These are phyloP conservation scores for Pelvicachromis taeniatus DNA, from an alignment of 2,113 vertebrate species.

Conservation along the genomic window DNA sequence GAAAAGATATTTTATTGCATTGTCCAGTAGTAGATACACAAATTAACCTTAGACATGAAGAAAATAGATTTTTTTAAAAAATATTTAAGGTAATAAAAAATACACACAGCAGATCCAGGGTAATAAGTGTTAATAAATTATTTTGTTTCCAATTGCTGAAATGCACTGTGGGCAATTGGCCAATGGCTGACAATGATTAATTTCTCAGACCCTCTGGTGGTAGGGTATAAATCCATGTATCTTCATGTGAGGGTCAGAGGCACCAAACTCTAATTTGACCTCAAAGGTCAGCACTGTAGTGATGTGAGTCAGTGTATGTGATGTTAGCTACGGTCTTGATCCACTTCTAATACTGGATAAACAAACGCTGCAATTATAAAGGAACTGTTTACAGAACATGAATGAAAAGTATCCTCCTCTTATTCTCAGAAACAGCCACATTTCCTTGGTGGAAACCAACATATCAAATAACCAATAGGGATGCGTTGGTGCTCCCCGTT, in stretches of 20 bases:
- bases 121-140: neutral
- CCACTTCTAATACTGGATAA: neutral
- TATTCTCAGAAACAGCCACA: neutral
- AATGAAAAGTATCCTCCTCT: neutral
- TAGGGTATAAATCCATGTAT: neutral
- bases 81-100: neutral
- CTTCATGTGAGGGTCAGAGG: neutral
- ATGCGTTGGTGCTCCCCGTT: fast-evolving
- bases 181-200: neutral
- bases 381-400: neutral
- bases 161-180: fast-evolving
- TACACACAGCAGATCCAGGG: fast-evolving
- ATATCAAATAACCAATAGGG: neutral
- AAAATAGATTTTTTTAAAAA: neutral
- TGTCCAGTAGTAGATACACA: neutral
- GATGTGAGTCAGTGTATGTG: neutral
- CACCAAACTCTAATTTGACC: neutral
- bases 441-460: neutral
- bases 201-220: neutral
- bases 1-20: neutral
- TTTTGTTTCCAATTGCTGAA: neutral
- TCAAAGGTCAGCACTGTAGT: neutral
- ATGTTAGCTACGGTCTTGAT: neutral
- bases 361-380: neutral
- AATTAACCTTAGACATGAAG: neutral